Base-by-base conservation (phyloP, 2,797 vertebrate species). In the Pipistrellus nathusii region DNA sequence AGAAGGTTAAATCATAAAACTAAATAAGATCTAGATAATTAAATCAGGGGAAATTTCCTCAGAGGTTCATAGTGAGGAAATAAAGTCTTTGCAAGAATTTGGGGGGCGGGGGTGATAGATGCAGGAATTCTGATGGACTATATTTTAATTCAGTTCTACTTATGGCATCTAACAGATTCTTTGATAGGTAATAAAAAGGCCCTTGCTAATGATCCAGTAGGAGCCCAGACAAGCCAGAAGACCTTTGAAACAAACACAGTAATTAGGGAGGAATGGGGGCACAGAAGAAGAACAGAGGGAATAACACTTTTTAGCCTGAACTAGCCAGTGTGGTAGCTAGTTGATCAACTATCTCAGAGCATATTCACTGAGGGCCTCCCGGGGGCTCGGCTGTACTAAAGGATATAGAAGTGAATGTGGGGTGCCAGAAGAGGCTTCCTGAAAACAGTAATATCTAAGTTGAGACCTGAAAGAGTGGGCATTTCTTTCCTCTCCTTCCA, bases 41-140 rank as follows among this genome's bases (percentile, higher is more conserved):
- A 51, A 76, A 35, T 94, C 6, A 4, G 14, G n/a, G 35, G 7
- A 62, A 46, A 38, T 5, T 81, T 84, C 46, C 76, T 88, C 15
- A 51, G 68, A 91, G 59, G 20, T 88, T 96, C 68, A 77, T 38
- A 82, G 20, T 90, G 66, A 90, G 48, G 38, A 68, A 68, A 69
- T 20, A 38, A n/a, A 84, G 30, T 76, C 15, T 93, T 88, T 85
- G 23, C 51, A 91, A 88, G 85, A 88, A 71, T 59, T 18, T 1
- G 51, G 17, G 46, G 13, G 1, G 15, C 0, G 17, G 38, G 46
- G 85, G 66, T 73, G 66, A 72, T 20, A 44, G 23, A 35, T 41
- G 57, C 38, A 73, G 27, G 62, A 15, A 90, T 87, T 90, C 62
- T 92, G 55, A 69, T 69, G 46, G 13, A 20, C 21, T 44, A 21